phyloP scores from a whole-genome alignment of 1,140 invertebrate genomes.

The Vanessa tameamea region DNA sequence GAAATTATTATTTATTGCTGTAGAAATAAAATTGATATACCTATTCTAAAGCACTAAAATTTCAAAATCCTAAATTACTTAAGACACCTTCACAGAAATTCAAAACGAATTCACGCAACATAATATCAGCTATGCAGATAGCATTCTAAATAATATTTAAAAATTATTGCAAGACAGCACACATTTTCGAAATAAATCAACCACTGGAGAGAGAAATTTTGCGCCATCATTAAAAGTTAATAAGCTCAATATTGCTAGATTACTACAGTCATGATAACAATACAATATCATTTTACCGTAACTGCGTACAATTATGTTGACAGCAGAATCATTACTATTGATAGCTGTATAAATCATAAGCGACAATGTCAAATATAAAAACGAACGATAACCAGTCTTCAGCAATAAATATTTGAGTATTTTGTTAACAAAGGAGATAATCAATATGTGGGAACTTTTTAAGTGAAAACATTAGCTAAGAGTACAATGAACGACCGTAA shows the following conservation, averaged over 20 bases:
- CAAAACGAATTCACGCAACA: neutral
- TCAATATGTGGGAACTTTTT: conserved; percentile 6
- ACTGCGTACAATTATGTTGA: neutral
- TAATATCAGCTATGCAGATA: neutral
- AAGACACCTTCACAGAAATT: neutral
- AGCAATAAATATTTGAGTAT: neutral
- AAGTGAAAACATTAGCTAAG: conserved; percentile 19
- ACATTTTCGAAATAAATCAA: conserved; percentile 3
- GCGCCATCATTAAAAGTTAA: too few relatives aligned
- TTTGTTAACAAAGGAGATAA: conserved; percentile 2
- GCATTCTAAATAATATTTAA: neutral
- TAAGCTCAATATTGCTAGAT: too few relatives aligned
- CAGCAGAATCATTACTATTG: neutral
- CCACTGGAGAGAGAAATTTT: neutral
- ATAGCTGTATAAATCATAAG: neutral
- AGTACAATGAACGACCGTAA: conserved; percentile 50
- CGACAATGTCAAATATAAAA: neutral
- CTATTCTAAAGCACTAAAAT: neutral
- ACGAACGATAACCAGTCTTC: too few relatives aligned
- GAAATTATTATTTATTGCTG: neutral
- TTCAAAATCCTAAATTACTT: neutral
- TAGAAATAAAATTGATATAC: neutral
- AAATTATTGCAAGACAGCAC: neutral
- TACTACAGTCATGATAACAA: neutral
- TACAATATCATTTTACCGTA: neutral